Evolutionary conservation across 2,797 vertebrate species (phyloP), one percentile per base, ranked within the genome.

Genomic region (Clarias platycephalus): DNA sequence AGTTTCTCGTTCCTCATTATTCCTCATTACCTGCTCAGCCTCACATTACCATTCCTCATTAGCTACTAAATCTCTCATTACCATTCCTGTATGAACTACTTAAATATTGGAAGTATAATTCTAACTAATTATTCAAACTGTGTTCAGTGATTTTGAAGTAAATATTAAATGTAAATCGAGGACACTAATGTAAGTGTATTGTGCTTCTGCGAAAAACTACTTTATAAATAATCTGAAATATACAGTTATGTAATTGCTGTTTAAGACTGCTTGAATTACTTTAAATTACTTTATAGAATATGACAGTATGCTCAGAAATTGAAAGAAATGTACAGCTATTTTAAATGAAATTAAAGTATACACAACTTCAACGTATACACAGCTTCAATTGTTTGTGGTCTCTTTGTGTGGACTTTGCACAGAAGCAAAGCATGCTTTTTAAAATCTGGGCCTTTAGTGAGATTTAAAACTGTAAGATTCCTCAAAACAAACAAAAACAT

Each of bases 121-220:
- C n/a, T 49, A 72, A 44, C 22, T 6, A 40, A 26, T 16, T n/a
- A 16, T 72, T 49, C 70, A 49, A 49, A 6, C 70, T 49, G 8
- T 70, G 9, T 24, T 24, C 24, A 70, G 40, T 40, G 31, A 37
- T 40, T 24, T 34, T 34, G 6, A 67, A 34, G 34, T 37, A 68
- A 68, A 68, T 22, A 68, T 70, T 71, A 71, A n/a, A 2, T 72
- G 70, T 24, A 72, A 72, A n/a, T 72, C 13, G n/a, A 49, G 70
- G 37, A 71, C 10, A 37, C 22, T 44, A 12, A 24, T 71, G 37
- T n/a, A 44, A 44, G 12, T 44, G 2, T 26, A 26, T 16, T 49
- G n/a, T 72, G 44, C 13, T n/a, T n/a, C 15, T 49, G 12, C 70
- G 49, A 49, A 49, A 49, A 72, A 49, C 10, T 44, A 71, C 5